phyloP scores from a whole-genome alignment of 1,140 invertebrate species.

The Glossosoma conforme region DNA sequence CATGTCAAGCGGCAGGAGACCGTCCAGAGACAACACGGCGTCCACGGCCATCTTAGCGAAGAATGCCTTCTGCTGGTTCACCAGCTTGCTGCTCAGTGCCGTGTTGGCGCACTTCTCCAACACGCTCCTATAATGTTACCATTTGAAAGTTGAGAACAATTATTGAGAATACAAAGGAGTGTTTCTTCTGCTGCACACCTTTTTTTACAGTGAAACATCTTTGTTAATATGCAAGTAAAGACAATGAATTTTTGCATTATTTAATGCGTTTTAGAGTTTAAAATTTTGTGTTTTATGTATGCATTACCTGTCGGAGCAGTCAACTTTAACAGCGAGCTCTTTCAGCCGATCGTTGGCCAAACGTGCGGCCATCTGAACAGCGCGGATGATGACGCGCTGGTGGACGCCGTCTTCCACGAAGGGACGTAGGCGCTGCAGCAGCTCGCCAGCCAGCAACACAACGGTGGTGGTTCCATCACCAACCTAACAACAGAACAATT shows the following conservation, averaged over 20 bases:
- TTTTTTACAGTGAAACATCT: too few species aligned
- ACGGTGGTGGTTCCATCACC: conserved; percentile 98
- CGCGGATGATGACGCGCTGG: conserved; percentile 85
- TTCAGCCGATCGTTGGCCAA: conserved; percentile 82
- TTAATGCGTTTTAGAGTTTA: too few species aligned
- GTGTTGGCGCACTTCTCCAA: conserved; percentile 94
- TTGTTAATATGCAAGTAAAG: too few species aligned
- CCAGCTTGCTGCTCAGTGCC: conserved; percentile 93
- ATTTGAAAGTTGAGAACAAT: conserved; percentile 34
- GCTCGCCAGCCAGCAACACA: conserved; percentile 91
- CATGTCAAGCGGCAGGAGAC: conserved; percentile 92
- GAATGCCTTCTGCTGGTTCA: conserved; percentile 92
- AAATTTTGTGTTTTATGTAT: too few species aligned
- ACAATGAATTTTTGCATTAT: too few species aligned
- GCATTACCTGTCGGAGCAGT: conserved; percentile 44
- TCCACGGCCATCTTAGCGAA: conserved; percentile 98
- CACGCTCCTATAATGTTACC: conserved; percentile 58
- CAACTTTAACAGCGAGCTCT: conserved; percentile 79
- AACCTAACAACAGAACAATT: conserved; percentile 57
- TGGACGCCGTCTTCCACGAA: conserved; percentile 97
- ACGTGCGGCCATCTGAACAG: conserved; percentile 75
- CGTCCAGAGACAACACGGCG: conserved; percentile 88
- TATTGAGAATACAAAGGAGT: background rate
- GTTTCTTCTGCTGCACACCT: background rate
- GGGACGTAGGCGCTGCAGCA: conserved; percentile 91